Evolutionary conservation across 2,888 invertebrate species (phyloP), one percentile per base, ranked within the genome.

Genomic region (Carpatolechia fugitivella): DNA sequence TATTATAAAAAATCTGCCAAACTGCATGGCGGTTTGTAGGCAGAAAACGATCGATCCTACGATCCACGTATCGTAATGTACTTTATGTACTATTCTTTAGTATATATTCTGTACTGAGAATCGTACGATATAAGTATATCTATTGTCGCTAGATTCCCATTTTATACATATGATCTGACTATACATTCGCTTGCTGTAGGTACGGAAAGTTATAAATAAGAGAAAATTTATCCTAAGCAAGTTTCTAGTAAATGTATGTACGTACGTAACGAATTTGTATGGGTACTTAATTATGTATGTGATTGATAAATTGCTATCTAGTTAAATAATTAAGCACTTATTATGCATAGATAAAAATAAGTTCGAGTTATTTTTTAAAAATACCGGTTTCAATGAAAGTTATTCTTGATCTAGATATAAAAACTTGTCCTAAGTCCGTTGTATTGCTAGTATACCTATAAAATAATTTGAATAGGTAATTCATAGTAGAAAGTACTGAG

Each of bases 261-360:
- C 24, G 41, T 41, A 41, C 44, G 44, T 44, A 44, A 44, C 44
- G n/a, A 29, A 44, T 44, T 44, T 44, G 29, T 44, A 44, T 44
- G 13, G 44, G 44, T 44, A 44, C 44, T 44, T 44, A 44, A 44
- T 44, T 44, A 44, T 44, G 44, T 29, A n/a, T 8, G 44, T 44
- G 44, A 44, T 44, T 44, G 44, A 44, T 44, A 44, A 44, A 44
- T 44, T 44, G 13, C 44, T 44, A 44, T 29, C 44, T 5, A 44
- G 44, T 44, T 44, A n/a, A 44, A 29, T 13, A 44, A 44, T 44
- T 44, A 44, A 44, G 29, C 13, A 29, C n/a, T n/a, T 11, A 18
- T 29, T 20, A 44, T 44, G 24, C 44, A 29, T 44, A 24, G n/a
- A 29, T 29, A 33, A 2, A 33, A 11, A 33, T 33, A 33, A 11